phyloP scores from a whole-genome alignment of 92 coral and sea anemone genomes.

The Scolanthus callimorphus region DNA sequence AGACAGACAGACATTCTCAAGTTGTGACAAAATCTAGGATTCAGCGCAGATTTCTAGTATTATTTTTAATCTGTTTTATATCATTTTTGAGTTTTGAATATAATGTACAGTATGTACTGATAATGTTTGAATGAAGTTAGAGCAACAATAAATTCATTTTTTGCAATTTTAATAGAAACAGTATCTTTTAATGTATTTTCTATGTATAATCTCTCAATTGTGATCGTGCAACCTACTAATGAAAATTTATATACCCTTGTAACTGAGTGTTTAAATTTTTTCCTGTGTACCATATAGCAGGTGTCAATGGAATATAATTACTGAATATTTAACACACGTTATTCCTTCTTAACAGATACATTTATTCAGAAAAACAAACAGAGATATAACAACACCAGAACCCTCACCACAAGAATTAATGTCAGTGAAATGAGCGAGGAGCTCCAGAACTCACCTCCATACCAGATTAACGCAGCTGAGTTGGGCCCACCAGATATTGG shows the following conservation, averaged over 20 bases:
- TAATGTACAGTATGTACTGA: background rate
- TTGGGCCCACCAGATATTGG: slow-evolving; percentile 64
- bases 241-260: background rate
- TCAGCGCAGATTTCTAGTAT: too few relatives aligned
- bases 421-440: slow-evolving; percentile 90
- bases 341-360: slow-evolving; percentile 80
- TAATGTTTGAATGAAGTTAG: background rate
- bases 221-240: background rate
- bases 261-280: too few relatives aligned
- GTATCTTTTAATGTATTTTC: too few relatives aligned
- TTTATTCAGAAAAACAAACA: slow-evolving; percentile 95
- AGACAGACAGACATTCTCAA: too few relatives aligned
- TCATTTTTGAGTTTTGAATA: too few relatives aligned
- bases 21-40: too few relatives aligned
- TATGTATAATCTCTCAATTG: background rate
- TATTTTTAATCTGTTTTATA: too few relatives aligned
- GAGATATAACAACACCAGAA: slow-evolving; percentile 88
- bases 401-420: slow-evolving; percentile 82
- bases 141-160: too few relatives aligned
- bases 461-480: slow-evolving; percentile 70
- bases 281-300: too few relatives aligned
- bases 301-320: too few relatives aligned
- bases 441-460: slow-evolving; percentile 83
- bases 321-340: too few relatives aligned
- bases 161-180: too few relatives aligned